Conservation (phyloP, 2,888 invertebrate genomes). For the Fabriciana adippe region DNA sequence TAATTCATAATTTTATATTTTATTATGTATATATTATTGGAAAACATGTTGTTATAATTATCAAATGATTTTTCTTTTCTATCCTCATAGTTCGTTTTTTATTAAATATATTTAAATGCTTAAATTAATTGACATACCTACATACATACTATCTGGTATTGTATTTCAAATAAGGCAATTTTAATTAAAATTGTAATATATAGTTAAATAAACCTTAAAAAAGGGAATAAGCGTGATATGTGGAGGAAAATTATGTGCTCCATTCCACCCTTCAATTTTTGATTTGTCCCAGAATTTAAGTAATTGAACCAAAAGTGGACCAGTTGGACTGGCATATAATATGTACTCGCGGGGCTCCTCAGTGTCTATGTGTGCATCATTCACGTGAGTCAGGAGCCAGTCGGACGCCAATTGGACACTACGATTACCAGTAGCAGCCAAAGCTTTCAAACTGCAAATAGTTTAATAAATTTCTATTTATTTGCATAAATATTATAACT, state of each 20-base stretch:
- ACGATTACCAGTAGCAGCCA: conserved; percentile 94
- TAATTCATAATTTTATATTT: too few species aligned
- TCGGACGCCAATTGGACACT: conserved; percentile 94
- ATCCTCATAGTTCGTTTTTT: too few species aligned
- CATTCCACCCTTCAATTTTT: conserved; percentile 89
- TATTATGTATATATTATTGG: too few species aligned
- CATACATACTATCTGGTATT: too few species aligned
- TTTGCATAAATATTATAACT: too few species aligned
- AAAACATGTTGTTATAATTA: too few species aligned
- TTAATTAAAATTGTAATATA: too few species aligned
- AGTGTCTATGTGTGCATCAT: conserved; percentile 90
- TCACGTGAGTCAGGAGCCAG: conserved; percentile 94
- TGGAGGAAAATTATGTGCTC: conserved; percentile 94
- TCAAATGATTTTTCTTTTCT: too few species aligned
- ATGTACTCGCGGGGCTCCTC: conserved; percentile 92
- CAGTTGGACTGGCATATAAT: conserved; percentile 93
- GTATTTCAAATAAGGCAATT: too few species aligned
- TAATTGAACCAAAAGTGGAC: conserved; percentile 86
- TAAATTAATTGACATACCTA: too few species aligned
- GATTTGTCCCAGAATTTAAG: conserved; percentile 91
- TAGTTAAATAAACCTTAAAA: conserved; percentile 83
- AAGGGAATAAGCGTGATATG: conserved; percentile 95
- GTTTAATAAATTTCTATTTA: neutral
- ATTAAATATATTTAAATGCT: too few species aligned
- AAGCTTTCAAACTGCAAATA: conserved; percentile 89